A percentile compares a stretch with the other conserved stretches of the same genome.
phyloP scores from a whole-genome alignment of 2,888 invertebrate species.

The Helleia helle region DNA sequence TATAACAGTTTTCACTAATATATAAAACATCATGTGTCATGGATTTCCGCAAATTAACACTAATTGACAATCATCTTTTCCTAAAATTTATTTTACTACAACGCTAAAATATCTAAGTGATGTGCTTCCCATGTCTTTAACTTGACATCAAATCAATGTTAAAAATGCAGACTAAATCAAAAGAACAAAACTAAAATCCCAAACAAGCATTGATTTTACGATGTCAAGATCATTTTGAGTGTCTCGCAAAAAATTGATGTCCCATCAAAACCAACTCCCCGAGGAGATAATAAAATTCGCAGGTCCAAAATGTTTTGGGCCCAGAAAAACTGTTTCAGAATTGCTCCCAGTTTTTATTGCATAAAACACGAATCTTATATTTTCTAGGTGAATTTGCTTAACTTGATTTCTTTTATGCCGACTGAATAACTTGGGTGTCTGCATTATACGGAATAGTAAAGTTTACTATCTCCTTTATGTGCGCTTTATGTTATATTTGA shows the following conservation, averaged over 20 bases:
- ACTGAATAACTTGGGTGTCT: background rate
- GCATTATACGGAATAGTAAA: background rate
- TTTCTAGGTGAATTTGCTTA: background rate
- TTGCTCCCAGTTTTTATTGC: constrained; percentile 3
- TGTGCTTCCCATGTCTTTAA: too few relatives aligned
- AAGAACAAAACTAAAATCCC: background rate
- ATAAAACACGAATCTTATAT: background rate
- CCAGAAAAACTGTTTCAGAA: constrained; percentile 13
- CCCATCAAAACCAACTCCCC: constrained; percentile 14
- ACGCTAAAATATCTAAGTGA: too few relatives aligned
- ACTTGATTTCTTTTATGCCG: constrained; percentile 4
- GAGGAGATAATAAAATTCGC: constrained; percentile 28
- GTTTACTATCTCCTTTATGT: too few relatives aligned
- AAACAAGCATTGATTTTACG: background rate
- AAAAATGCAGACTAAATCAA: background rate
- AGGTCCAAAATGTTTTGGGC: constrained; percentile 24
- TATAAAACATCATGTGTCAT: too few relatives aligned
- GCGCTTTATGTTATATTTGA: too few relatives aligned
- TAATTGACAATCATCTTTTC: too few relatives aligned
- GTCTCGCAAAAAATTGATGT: constrained; percentile 9
- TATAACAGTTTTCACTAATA: too few relatives aligned
- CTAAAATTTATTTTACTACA: too few relatives aligned
- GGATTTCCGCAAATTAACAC: too few relatives aligned
- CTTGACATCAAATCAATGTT: too few relatives aligned
- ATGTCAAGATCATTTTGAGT: constrained; percentile 1